These are phyloP conservation scores for Crossoptilon crossoptilon DNA, from an alignment of 2,797 vertebrate genomes.

Conservation along the genomic window DNA sequence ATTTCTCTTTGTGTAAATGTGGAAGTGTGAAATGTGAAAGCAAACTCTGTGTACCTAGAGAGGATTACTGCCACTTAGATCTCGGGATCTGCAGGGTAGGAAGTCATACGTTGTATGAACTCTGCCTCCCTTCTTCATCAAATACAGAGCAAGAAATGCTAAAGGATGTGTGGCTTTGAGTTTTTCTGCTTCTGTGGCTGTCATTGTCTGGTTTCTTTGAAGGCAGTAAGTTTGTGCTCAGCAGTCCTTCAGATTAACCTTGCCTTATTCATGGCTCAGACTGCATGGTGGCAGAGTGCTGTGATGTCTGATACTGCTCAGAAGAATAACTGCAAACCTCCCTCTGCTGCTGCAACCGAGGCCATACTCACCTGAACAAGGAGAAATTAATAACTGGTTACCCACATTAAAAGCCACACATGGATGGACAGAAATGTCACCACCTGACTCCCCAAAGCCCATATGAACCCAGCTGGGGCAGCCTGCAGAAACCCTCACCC, in stretches of 20 bases:
- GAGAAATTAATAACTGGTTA: neutral
- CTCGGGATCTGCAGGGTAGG: neutral
- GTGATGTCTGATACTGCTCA: neutral
- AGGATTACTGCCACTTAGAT: neutral
- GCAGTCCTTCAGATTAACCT: neutral
- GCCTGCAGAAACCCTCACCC: neutral
- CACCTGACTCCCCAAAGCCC: neutral
- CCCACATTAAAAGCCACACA: neutral
- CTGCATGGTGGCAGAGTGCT: neutral
- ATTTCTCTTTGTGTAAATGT: neutral
- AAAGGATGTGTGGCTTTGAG: neutral
- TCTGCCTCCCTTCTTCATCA: neutral
- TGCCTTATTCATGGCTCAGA: neutral
- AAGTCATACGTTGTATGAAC: neutral
- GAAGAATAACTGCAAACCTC: neutral
- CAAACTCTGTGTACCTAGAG: neutral
- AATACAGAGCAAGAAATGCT: neutral
- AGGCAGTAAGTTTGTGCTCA: neutral
- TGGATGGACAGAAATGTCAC: neutral
- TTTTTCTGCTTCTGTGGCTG: slow-evolving; percentile 1
- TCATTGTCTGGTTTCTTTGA: neutral
- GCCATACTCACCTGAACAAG: neutral
- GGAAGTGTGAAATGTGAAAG: neutral
- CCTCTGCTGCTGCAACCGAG: fast-evolving
- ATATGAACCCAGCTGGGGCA: neutral